Percentiles rank a stretch among this genome's conserved stretches.
phyloP scores from a whole-genome alignment of 1,140 invertebrate genomes.

The Ostrea denselamellosa region DNA sequence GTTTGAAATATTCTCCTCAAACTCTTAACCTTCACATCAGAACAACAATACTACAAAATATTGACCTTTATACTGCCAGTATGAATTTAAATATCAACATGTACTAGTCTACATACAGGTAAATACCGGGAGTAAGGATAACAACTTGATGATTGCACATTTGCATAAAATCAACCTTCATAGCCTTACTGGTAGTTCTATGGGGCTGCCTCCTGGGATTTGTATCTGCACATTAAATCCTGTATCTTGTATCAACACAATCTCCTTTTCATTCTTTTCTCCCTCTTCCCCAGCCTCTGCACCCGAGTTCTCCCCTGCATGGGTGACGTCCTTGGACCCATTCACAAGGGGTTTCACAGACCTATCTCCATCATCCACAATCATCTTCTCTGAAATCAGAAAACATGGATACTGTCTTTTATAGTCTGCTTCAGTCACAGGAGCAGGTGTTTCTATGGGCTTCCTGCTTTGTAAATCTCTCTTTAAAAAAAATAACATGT shows the following conservation, averaged over 20 bases:
- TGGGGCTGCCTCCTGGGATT: slow-evolving; percentile 88
- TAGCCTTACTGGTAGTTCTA: slow-evolving; percentile 90
- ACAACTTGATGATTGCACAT: too few species aligned
- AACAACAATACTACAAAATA: too few species aligned
- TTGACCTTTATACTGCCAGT: too few species aligned
- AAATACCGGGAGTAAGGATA: too few species aligned
- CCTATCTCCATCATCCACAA: too few species aligned
- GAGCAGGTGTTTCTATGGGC: neutral
- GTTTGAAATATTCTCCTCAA: too few species aligned
- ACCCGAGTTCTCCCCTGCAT: slow-evolving; percentile 7
- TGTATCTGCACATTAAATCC: slow-evolving; percentile 95
- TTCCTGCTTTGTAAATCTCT: neutral
- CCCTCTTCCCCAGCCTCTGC: slow-evolving; percentile 52
- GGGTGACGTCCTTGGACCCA: neutral
- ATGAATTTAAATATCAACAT: too few species aligned
- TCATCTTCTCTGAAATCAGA: slow-evolving; percentile 7
- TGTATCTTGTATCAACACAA: slow-evolving; percentile 95
- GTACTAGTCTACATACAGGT: too few species aligned
- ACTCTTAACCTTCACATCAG: too few species aligned
- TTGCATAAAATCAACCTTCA: too few species aligned
- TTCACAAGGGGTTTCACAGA: neutral
- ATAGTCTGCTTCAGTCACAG: neutral
- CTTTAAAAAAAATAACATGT: neutral
- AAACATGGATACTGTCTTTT: neutral
- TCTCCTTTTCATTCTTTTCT: slow-evolving; percentile 73